These are phyloP conservation scores for Panorpa germanica DNA, from an alignment of 2,888 invertebrate genomes.

Conservation along the genomic window DNA sequence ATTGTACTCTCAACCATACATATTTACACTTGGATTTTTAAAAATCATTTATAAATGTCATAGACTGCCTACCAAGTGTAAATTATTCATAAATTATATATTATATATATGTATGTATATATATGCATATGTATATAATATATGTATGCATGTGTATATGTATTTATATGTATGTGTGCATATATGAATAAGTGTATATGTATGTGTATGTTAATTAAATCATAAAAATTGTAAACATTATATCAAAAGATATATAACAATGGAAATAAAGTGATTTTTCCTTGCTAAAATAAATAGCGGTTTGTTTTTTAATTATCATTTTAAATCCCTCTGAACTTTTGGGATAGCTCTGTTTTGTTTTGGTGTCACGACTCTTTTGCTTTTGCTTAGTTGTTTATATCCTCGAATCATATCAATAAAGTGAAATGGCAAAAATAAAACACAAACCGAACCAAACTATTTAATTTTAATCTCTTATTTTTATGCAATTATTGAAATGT, in stretches of 20 bases:
- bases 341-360: slow-evolving; percentile 19
- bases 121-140: slow-evolving; percentile 6
- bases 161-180: slow-evolving; percentile 9
- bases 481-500: slow-evolving; percentile 3
- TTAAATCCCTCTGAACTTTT: slow-evolving; percentile 6
- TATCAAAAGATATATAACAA: slow-evolving; percentile 11
- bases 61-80: too few relatives aligned
- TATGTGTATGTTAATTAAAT: slow-evolving; percentile 7
- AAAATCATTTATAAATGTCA: too few relatives aligned
- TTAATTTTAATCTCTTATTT: too few relatives aligned
- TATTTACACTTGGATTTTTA: too few relatives aligned
- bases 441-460: too few relatives aligned
- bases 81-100: too few relatives aligned
- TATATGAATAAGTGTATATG: slow-evolving; percentile 10
- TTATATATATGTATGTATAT: too few relatives aligned
- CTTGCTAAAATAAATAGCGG: too few relatives aligned
- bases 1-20: too few relatives aligned
- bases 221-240: slow-evolving; percentile 3
- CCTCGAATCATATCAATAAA: too few relatives aligned
- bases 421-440: too few relatives aligned
- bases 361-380: slow-evolving; percentile 31
- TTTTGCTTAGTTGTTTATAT: slow-evolving; percentile 27
- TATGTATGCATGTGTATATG: slow-evolving; percentile 7
- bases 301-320: too few relatives aligned
- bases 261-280: slow-evolving; percentile 16